phyloP scores from a whole-genome alignment of 1,140 invertebrate species.

The Danaus melanippus region DNA sequence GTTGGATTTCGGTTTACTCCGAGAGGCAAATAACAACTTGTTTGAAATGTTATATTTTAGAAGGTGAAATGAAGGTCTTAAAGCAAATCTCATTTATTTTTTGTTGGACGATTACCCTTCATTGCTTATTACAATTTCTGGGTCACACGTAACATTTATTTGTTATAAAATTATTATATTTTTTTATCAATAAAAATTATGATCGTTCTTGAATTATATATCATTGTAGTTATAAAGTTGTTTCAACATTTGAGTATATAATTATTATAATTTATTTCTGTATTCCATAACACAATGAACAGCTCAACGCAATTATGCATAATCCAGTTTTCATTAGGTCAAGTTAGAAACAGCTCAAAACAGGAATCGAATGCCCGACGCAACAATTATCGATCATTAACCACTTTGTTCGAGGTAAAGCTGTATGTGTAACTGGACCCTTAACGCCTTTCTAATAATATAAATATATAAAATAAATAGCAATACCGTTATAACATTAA shows the following conservation, averaged over 20 bases:
- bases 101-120: constrained; percentile 16
- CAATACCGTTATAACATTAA: too few species aligned
- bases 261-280: too few species aligned
- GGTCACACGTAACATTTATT: constrained; percentile 15
- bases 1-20: constrained; percentile 29
- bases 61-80: constrained; percentile 38
- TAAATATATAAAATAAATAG: constrained; percentile 10
- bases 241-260: too few species aligned
- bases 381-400: constrained; percentile 58
- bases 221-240: too few species aligned
- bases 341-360: constrained; percentile 41
- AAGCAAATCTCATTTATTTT: constrained; percentile 20
- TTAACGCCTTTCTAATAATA: constrained; percentile 18
- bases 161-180: too few species aligned
- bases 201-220: too few species aligned
- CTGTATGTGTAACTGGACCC: constrained; percentile 23
- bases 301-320: not conserved
- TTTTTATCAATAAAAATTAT: too few species aligned
- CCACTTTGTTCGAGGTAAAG: constrained; percentile 47
- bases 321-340: constrained; percentile 33
- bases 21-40: constrained; percentile 35
- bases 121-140: constrained; percentile 22
- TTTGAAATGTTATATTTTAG: constrained; percentile 26
- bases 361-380: constrained; percentile 37
- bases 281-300: too few species aligned